Evolutionary conservation across 1,140 invertebrate species (phyloP), one percentile per base, ranked within the genome.

Genomic region (Drosophila yakuba): DNA sequence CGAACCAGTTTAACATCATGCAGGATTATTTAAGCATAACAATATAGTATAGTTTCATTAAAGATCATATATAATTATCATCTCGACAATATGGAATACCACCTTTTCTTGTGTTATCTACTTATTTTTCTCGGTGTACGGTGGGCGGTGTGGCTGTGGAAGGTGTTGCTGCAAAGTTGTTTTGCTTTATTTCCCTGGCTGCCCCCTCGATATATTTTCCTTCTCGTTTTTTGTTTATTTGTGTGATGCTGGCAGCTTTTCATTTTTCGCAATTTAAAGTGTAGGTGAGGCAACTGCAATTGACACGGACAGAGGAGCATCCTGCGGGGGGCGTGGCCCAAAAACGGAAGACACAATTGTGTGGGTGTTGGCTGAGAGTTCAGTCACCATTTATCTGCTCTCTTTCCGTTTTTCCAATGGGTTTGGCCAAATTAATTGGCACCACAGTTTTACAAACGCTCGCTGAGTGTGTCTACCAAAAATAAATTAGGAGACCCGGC

Each of bases 211-310:
- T 54, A 28, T 39, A 38, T 69, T 54, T 57, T 39, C 69, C 55
- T 28, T 57, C 7, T 38, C 25, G 5, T 14, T 73, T 54, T 41
- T 73, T 35, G 54, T 75, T 75, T 86, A 58, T 74, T 78, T 76
- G 54, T 68, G 45, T 57, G 61, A 73, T 80, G 45, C 77, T 78
- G 81, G 81, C 78, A 80, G 78, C 82, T 81, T 84, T 84, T 86
- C 74, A 85, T 84, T 86, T 84, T 84, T 85, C 66, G 67, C 74
- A 85, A 81, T 85, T 85, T 81, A 85, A 85, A 86, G 74, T 85
- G 81, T 74, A 86, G 82, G 82, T 81, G 81, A 86, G 81, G 63
- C 78, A 74, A 86, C 78, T 85, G 81, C 81, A 85, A 85, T 85
- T 85, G 81, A 85, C 81, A 85, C 81, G 82, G 68, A 80, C 78